Conservation (phyloP, 2,113 vertebrate species). For the Guaruba guarouba region DNA sequence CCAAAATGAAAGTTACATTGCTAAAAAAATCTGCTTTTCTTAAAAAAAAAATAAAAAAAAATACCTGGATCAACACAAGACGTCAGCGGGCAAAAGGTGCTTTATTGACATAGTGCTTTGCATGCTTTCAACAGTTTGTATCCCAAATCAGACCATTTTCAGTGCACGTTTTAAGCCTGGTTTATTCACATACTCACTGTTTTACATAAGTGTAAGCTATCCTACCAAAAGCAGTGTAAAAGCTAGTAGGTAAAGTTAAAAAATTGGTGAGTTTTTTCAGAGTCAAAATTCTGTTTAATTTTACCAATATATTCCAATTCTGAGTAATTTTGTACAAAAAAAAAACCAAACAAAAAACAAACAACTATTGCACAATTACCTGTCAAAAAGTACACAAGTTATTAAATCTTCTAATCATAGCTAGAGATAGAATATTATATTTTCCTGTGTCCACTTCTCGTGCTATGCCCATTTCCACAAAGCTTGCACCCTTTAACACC, state of each 20-base stretch:
- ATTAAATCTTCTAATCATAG: background rate
- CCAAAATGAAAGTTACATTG: background rate
- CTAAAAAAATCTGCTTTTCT: background rate
- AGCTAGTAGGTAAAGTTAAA: background rate
- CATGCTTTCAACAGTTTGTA: background rate
- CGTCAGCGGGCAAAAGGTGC: background rate
- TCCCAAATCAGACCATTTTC: background rate
- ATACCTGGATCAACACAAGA: background rate
- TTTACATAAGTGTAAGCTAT: background rate
- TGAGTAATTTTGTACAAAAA: background rate
- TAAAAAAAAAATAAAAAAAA: background rate
- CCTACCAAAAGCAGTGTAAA: background rate
- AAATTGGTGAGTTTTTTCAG: background rate
- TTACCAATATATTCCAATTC: background rate
- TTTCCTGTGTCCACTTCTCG: background rate
- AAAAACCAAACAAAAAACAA: too few species aligned
- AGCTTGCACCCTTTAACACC: background rate
- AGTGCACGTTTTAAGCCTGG: background rate
- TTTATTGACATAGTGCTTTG: background rate
- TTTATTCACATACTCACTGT: background rate
- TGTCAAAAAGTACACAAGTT: background rate
- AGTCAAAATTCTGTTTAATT: background rate
- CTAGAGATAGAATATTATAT: background rate
- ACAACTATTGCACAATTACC: background rate
- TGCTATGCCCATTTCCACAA: background rate